A percentile compares a stretch with the other conserved stretches of the same genome.
phyloP scores from a whole-genome alignment of 1,140 invertebrate genomes.

The Bombus huntii region DNA sequence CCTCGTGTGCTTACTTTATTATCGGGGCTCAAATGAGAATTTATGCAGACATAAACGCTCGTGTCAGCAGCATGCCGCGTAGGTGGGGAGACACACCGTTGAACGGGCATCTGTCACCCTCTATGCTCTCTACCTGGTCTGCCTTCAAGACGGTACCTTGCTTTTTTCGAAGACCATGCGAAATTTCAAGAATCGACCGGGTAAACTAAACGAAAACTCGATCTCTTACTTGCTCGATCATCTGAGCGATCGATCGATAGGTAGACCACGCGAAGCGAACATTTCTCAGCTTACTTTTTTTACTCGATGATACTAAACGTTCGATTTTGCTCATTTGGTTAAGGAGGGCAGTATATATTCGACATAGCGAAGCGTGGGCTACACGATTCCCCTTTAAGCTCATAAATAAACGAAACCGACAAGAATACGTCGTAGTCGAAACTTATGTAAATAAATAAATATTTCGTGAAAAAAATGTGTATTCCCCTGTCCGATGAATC shows the following conservation, averaged over 20 bases:
- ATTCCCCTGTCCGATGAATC: conserved; percentile 48
- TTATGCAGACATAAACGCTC: conserved; percentile 80
- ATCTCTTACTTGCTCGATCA: background rate
- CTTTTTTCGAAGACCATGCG: conserved; percentile 31
- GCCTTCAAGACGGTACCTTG: conserved; percentile 36
- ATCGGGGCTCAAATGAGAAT: conserved; percentile 80
- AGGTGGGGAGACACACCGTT: conserved; percentile 71
- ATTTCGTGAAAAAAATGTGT: conserved; percentile 17
- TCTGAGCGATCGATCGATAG: background rate
- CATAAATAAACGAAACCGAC: conserved; percentile 70
- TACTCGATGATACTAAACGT: conserved; percentile 20
- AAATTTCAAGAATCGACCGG: conserved; percentile 37
- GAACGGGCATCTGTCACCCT: conserved; percentile 72
- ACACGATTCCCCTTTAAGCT: conserved; percentile 36
- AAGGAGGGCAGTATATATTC: conserved; percentile 42
- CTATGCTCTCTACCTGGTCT: conserved; percentile 48
- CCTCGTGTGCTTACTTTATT: conserved; percentile 78
- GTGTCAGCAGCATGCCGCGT: conserved; percentile 74
- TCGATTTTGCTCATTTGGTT: conserved; percentile 44
- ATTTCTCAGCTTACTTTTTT: background rate
- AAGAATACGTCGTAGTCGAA: conserved; percentile 50
- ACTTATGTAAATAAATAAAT: conserved; percentile 50
- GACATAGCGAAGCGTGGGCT: conserved; percentile 66
- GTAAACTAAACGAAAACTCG: background rate
- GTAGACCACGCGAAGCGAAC: background rate